These are phyloP conservation scores for Rafetus swinhoei DNA, from an alignment of 2,113 vertebrate genomes.

Conservation along the genomic window DNA sequence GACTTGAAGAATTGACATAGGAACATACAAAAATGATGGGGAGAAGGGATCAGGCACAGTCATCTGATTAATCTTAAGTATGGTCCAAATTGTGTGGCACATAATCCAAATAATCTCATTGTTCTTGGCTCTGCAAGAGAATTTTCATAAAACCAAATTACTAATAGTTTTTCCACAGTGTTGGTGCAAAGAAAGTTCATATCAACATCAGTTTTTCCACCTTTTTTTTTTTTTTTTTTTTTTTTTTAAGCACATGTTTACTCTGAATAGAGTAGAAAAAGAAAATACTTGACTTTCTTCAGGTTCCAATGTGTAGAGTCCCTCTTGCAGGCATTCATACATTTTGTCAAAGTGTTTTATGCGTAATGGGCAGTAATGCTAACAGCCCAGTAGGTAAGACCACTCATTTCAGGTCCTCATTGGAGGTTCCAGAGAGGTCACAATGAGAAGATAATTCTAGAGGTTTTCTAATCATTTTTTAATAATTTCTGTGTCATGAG, in stretches of 20 bases:
- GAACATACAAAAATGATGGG: not conserved
- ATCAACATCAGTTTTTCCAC: constrained; percentile 47
- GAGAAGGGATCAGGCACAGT: not conserved
- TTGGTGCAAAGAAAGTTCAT: constrained; percentile 27
- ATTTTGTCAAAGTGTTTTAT: not conserved
- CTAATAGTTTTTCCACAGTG: constrained; percentile 13
- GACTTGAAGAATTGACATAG: not conserved
- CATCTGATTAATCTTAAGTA: not conserved
- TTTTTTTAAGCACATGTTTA: constrained; percentile 25
- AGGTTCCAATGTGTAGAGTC: constrained; percentile 56
- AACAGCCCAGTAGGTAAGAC: not conserved
- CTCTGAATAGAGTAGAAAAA: constrained; percentile 38
- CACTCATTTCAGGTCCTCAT: not conserved
- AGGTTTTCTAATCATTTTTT: not conserved
- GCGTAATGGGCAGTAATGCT: not conserved
- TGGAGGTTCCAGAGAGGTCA: not conserved
- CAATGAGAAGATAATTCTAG: not conserved
- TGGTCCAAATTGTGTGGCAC: not conserved
- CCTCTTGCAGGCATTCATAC: constrained; percentile 3
- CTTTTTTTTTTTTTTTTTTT: constrained; percentile 36
- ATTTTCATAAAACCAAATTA: constrained; percentile 11
- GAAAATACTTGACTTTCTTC: constrained; percentile 27
- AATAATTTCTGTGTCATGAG: not conserved
- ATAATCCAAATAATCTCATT: constrained; percentile 30
- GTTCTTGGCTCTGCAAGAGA: constrained; percentile 16